Evolutionary conservation across 37 sponge, comb jelly and placozoan species (phyloP).

Genomic region (Lycopodina hypogea): DNA sequence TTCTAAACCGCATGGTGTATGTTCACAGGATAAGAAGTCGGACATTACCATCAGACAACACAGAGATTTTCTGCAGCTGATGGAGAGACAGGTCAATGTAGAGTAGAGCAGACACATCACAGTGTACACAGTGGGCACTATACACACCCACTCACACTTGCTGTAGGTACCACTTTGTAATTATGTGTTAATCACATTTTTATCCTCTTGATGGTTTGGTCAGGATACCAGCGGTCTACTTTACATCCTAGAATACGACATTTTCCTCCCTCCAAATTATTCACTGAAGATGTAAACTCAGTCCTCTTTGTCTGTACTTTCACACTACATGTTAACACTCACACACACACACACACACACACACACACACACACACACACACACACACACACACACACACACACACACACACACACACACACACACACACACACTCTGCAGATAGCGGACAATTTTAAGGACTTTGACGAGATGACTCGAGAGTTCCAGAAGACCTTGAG

Average conservation of each 20-base stretch:
- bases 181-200: background rate
- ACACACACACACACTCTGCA: slow-evolving; percentile 10
- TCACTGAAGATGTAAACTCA: background rate
- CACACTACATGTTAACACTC: no score
- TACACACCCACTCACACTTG: background rate
- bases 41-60: slow-evolving; percentile 62
- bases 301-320: background rate
- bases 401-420: no score
- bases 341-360: no score
- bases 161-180: background rate
- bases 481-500: slow-evolving; percentile 78
- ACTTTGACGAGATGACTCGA: slow-evolving; percentile 71
- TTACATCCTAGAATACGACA: no score
- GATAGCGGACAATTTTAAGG: slow-evolving; percentile 57
- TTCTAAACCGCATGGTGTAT: background rate
- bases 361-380: no score
- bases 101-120: no score
- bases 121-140: background rate
- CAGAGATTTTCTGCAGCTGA: slow-evolving; percentile 56
- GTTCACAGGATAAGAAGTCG: slow-evolving; percentile 56
- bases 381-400: no score
- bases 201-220: background rate
- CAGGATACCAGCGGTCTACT: background rate
- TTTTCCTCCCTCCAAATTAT: no score
- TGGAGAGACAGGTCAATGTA: slow-evolving; percentile 65